phyloP scores from a whole-genome alignment of 1,140 invertebrate genomes.

The Hypsibius dujardini region DNA sequence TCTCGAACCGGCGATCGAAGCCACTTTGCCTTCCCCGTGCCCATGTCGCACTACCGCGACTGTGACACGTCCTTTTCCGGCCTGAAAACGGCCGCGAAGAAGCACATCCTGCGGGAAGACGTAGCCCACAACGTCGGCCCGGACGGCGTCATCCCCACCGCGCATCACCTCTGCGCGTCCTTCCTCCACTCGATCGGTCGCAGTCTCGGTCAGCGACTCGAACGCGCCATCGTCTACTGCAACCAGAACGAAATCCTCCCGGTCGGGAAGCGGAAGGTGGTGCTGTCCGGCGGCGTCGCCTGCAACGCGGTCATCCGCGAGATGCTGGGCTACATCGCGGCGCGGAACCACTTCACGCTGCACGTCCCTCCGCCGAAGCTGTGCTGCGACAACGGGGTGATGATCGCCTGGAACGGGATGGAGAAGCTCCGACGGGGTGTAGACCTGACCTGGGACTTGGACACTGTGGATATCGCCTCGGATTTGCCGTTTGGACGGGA shows the following conservation, averaged over 20 bases:
- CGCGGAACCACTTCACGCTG: slow-evolving; percentile 45
- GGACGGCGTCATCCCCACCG: slow-evolving; percentile 53
- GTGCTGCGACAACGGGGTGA: slow-evolving; percentile 95
- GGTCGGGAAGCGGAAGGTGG: slow-evolving; percentile 36
- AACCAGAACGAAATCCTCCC: slow-evolving; percentile 42
- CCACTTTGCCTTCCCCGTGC: slow-evolving; percentile 46
- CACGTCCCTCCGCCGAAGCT: slow-evolving; percentile 59
- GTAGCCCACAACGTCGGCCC: slow-evolving; percentile 38
- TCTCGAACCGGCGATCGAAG: slow-evolving; percentile 49
- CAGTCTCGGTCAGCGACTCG: slow-evolving; percentile 59
- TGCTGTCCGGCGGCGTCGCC: slow-evolving; percentile 86
- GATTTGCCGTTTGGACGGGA: slow-evolving; percentile 3
- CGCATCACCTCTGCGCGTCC: slow-evolving; percentile 66
- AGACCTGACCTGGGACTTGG: slow-evolving; percentile 11
- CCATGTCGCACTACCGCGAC: slow-evolving; percentile 42
- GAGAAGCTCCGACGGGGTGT: slow-evolving; percentile 18
- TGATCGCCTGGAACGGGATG: slow-evolving; percentile 73
- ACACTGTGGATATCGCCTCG: background rate
- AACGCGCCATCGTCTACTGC: slow-evolving; percentile 61
- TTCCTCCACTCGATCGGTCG: slow-evolving; percentile 54
- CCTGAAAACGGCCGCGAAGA: slow-evolving; percentile 41
- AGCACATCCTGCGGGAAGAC: slow-evolving; percentile 43
- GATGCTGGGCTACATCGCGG: slow-evolving; percentile 48
- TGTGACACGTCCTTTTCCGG: slow-evolving; percentile 74
- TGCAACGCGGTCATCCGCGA: slow-evolving; percentile 65